Conservation (phyloP, 2,113 vertebrate species). For the Cygnus buccinator region DNA sequence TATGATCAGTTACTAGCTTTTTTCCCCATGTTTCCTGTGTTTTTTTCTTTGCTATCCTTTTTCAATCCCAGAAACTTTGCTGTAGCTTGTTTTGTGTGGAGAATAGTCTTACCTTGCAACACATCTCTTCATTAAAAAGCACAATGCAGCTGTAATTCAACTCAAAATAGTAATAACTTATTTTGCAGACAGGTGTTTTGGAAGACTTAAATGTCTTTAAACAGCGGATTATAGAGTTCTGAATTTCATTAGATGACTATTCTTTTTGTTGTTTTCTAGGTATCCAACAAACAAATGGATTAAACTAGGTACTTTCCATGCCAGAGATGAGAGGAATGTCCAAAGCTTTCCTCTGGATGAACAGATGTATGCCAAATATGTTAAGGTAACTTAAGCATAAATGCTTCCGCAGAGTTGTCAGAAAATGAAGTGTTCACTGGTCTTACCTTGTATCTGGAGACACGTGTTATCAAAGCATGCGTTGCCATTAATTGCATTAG, state of each 20-base stretch:
- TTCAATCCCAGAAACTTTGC: background rate
- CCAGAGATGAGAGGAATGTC: conserved; percentile 94
- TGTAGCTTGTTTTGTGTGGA: background rate
- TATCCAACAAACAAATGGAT: conserved; percentile 99
- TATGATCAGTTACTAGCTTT: background rate
- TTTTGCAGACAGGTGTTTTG: background rate
- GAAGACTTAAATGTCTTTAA: background rate
- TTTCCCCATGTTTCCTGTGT: background rate
- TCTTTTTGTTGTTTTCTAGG: conserved; percentile 73
- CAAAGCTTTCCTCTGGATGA: conserved; percentile 99
- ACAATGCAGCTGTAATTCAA: background rate
- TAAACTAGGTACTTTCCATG: conserved; percentile 97
- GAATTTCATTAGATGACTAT: background rate
- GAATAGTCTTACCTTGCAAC: background rate
- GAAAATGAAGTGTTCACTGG: background rate
- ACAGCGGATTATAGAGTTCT: background rate
- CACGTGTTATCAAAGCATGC: background rate
- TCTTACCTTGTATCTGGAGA: background rate
- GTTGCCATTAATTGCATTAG: background rate
- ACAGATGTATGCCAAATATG: conserved; percentile 98
- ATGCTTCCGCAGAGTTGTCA: too few species aligned
- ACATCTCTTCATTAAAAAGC: background rate
- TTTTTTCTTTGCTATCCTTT: background rate
- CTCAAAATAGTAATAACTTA: background rate
- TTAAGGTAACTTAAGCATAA: conserved; percentile 85